Base-by-base conservation (phyloP, 2,113 vertebrate genomes). In the Cheilinus undulatus region DNA sequence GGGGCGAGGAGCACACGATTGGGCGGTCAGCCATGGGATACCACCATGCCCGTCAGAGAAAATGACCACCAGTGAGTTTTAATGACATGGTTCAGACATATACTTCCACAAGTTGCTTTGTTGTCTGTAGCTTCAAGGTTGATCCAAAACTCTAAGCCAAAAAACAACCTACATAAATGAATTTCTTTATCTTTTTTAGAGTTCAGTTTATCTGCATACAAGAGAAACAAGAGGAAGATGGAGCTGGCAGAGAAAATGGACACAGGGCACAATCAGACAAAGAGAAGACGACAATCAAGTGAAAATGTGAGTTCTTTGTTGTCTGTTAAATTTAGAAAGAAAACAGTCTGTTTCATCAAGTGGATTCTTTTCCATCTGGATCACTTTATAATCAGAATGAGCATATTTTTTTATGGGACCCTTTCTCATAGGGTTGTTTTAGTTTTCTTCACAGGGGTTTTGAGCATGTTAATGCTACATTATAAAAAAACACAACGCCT, bases 171-270 rank as follows among this genome's bases (percentile, higher is more conserved):
- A 1, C 3, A 26, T 13, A 20, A 7, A 12, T 50, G 0, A n/a
- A n/a, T n/a, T n/a, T 54, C 61, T 7, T 81, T 66, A 62, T 69
- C 69, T 81, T 26, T 24, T 61, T 22, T 90, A 99, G 97, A 97
- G 85, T 97, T 98, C 92, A 99, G 97, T 92, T 93, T 99, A 91
- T 97, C 98, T 86, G 97, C 97, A 40, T 99, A 98, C 93, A 99
- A 96, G 93, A 96, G 97, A 92, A 99, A 99, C 92, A 99, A 98
- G 88, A 94, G 97, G 86, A 99, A 99, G 93, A 95, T 99, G 94
- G 97, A 98, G 86, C 86, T 99, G 84, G 97, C 98, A 12, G 98
- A 99, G 92, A 97, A 95, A 89, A 95, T 97, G 93, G 97, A 98
- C 91, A 94, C 94, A 40, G 96, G 96, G 88, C 93, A 94, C 63